Evolutionary conservation across 2,797 vertebrate species (phyloP).

Genomic region (Gymnothorax javanicus): DNA sequence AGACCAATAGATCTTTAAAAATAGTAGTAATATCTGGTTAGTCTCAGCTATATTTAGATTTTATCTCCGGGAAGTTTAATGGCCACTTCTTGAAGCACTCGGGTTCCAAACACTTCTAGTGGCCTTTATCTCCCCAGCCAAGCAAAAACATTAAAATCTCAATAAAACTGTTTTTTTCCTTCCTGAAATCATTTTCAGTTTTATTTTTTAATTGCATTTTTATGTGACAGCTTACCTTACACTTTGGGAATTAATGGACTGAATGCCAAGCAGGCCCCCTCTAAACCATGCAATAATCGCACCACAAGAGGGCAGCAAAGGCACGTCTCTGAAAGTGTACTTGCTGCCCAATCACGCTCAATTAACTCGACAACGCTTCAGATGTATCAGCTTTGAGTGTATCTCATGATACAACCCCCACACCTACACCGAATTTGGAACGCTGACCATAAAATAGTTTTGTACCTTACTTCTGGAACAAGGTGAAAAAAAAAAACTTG

Average conservation of each 20-base stretch:
- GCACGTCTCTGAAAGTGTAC: not conserved
- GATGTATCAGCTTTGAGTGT: not conserved
- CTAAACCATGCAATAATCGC: not conserved
- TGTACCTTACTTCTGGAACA: too few relatives aligned
- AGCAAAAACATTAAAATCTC: not conserved
- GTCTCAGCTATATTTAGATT: not conserved
- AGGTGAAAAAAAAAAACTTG: too few relatives aligned
- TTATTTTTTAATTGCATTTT: not conserved
- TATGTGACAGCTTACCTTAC: not conserved
- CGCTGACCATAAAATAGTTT: too few relatives aligned
- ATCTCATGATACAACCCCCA: not conserved
- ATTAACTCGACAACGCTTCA: too few relatives aligned
- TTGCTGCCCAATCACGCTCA: not conserved
- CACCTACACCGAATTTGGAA: too few relatives aligned
- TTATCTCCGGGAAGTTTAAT: not conserved
- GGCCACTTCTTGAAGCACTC: not conserved
- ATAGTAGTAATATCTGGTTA: not conserved
- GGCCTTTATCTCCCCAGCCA: not conserved
- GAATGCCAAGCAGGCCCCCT: not conserved
- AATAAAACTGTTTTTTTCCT: not conserved
- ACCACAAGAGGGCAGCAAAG: constrained; percentile 50
- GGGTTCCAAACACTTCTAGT: not conserved
- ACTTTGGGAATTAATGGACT: not conserved
- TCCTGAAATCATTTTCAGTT: not conserved
- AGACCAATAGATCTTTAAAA: not conserved